These are phyloP conservation scores for Paedocypris sp. DNA, from an alignment of 2,113 vertebrate species.

Conservation along the genomic window DNA sequence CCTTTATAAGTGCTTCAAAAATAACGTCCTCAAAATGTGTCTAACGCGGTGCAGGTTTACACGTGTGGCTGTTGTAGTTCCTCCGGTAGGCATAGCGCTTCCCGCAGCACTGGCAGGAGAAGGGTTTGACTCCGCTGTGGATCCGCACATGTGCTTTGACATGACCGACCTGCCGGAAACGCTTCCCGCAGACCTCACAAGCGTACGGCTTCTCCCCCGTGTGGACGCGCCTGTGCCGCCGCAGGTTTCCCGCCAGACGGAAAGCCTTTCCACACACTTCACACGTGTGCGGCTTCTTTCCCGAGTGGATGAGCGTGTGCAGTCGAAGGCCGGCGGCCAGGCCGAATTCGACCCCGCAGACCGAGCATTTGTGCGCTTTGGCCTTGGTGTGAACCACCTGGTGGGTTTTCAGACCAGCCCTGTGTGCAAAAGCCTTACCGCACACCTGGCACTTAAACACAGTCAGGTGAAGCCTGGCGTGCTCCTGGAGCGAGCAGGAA, in stretches of 20 bases:
- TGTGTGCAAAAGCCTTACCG: constrained; percentile 35
- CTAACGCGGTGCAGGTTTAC: too few species aligned
- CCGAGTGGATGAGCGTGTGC: constrained; percentile 32
- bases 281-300: constrained; percentile 29
- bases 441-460: constrained; percentile 43
- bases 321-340: constrained; percentile 6
- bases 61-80: constrained; percentile 43
- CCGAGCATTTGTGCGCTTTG: constrained; percentile 18
- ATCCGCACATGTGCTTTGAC: constrained; percentile 28
- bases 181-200: constrained; percentile 27
- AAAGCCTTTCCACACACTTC: constrained; percentile 22
- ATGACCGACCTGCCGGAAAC: constrained; percentile 18
- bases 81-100: constrained; percentile 42
- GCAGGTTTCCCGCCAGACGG: constrained; percentile 13
- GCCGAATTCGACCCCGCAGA: constrained; percentile 22
- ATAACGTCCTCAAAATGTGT: too few species aligned
- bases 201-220: constrained; percentile 43
- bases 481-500: constrained; percentile 27
- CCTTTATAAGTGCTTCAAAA: too few species aligned
- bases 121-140: constrained; percentile 27
- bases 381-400: constrained; percentile 28
- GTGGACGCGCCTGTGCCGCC: constrained; percentile 44
- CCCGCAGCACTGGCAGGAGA: constrained; percentile 34
- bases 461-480: constrained; percentile 44
- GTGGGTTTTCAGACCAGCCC: constrained; percentile 12